Evolutionary conservation across 2,888 invertebrate genomes (phyloP).

Genomic region (Limnephilus rhombicus): DNA sequence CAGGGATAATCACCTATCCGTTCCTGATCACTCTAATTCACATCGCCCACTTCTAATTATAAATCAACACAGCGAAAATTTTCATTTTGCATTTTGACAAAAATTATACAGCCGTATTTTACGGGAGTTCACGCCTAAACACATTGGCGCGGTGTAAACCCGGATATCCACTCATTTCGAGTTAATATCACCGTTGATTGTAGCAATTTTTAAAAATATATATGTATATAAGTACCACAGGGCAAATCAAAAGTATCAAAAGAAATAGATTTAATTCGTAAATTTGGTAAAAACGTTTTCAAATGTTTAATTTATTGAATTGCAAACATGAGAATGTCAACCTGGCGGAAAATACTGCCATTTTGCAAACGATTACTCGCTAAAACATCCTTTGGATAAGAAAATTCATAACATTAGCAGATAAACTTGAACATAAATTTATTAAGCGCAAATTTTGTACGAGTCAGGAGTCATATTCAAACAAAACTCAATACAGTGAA

Average conservation of each 20-base stretch:
- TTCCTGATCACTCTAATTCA: conserved; percentile 10
- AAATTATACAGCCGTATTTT: not conserved
- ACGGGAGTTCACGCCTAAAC: not conserved
- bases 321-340: not conserved
- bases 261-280: not conserved
- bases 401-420: not conserved
- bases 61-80: not conserved
- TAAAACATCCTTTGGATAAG: not conserved
- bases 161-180: not conserved
- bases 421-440: not conserved
- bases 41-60: not conserved
- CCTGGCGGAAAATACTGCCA: not conserved
- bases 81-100: not conserved
- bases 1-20: not conserved
- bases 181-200: not conserved
- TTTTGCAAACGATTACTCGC: not conserved
- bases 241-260: not conserved
- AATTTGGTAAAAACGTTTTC: not conserved
- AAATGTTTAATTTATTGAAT: not conserved
- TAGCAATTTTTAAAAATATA: not conserved
- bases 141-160: not conserved
- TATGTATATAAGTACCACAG: not conserved
- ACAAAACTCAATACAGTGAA: not conserved
- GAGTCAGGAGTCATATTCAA: not conserved
- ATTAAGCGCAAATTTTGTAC: not conserved